Conservation (phyloP, 2,888 invertebrate genomes). For the Abscondita cerata region DNA sequence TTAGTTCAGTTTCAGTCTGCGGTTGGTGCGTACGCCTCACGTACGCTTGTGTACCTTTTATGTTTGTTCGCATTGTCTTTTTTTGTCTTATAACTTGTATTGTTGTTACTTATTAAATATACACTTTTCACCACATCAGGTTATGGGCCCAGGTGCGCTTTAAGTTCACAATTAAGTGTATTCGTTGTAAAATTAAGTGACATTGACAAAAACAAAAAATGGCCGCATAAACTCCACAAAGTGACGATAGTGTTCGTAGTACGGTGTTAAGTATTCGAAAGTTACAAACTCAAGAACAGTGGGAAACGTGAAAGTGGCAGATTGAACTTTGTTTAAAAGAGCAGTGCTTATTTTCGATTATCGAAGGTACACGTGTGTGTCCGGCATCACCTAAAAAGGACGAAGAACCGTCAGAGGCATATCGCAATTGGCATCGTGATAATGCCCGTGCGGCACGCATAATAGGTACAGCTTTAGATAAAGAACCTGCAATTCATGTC, state of each 20-base stretch:
- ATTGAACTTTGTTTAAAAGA: conserved; percentile 40
- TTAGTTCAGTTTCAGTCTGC: too few species aligned
- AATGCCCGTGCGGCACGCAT: conserved; percentile 36
- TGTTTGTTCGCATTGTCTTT: too few species aligned
- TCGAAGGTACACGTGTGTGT: conserved; percentile 36
- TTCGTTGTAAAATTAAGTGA: too few species aligned
- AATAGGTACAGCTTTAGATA: conserved; percentile 38
- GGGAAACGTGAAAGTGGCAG: conserved; percentile 44
- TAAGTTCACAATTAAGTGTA: too few species aligned
- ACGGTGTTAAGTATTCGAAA: conserved; percentile 29
- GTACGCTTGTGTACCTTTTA: too few species aligned
- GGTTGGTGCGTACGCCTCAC: too few species aligned
- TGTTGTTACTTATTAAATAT: too few species aligned
- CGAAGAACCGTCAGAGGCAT: conserved; percentile 33
- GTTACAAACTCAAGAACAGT: conserved; percentile 35
- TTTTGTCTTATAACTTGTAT: too few species aligned
- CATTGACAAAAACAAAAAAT: too few species aligned
- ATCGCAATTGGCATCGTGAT: conserved; percentile 36
- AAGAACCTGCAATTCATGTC: conserved; percentile 36
- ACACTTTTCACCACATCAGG: too few species aligned
- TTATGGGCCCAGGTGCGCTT: too few species aligned
- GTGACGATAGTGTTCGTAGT: conserved; percentile 16
- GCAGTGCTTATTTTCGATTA: conserved; percentile 37
- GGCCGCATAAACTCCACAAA: too few species aligned
- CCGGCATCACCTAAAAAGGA: conserved; percentile 17